Conservation (phyloP, 2,797 vertebrate genomes). For the Coracias cyanogaster region DNA sequence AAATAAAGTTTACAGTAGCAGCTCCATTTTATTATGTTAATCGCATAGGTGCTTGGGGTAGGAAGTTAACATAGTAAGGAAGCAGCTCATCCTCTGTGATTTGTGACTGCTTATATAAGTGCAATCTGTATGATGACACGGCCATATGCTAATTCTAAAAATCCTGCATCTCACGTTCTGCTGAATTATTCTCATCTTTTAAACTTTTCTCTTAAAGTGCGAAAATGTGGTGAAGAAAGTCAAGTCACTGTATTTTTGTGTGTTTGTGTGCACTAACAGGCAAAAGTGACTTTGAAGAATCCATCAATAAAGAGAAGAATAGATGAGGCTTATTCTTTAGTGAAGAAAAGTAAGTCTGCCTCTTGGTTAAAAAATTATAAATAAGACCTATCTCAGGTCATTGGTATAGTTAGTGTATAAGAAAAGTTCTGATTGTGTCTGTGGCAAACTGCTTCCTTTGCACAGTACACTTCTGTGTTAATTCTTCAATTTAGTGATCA, state of each 20-base stretch:
- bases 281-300: slow-evolving; percentile 92
- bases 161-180: not conserved
- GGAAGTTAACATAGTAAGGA: not conserved
- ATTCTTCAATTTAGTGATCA: not conserved
- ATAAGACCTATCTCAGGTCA: not conserved
- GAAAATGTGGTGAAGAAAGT: not conserved
- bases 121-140: not conserved
- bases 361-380: not conserved
- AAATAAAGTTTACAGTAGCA: not conserved
- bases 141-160: not conserved
- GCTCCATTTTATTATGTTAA: not conserved
- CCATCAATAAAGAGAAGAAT: slow-evolving; percentile 89
- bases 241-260: not conserved
- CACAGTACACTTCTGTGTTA: not conserved
- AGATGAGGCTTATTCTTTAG: slow-evolving; percentile 84
- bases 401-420: not conserved
- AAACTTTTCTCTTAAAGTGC: not conserved
- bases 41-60: fast-evolving
- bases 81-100: not conserved
- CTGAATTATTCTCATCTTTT: not conserved
- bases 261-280: slow-evolving; percentile 79
- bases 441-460: not conserved
- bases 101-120: not conserved
- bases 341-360: slow-evolving; percentile 85
- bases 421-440: not conserved